Evolutionary conservation across 2,888 invertebrate species (phyloP), one percentile per base, ranked within the genome.

Genomic region (Chromoteleia sp.): DNA sequence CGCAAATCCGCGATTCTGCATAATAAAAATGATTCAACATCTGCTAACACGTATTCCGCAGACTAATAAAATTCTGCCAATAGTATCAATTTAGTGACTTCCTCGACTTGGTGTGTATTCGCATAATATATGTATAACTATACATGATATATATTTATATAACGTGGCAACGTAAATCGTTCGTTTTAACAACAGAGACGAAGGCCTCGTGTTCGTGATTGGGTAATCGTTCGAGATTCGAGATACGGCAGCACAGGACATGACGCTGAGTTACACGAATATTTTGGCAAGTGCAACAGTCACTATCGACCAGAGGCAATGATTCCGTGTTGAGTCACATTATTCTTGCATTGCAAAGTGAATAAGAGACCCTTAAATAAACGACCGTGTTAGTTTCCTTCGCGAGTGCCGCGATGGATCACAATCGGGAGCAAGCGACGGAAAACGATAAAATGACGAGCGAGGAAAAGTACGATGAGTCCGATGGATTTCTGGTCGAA

Each of bases 401-500:
- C 4, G 5, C 25, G 33, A 30, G 4, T 5, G 0, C 7, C 21
- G 19, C 29, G 29, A 59, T 67, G 67, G n/a, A 59, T 43, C 21
- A 12, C 36, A 6, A n/a, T n/a, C n/a, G 1, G 12, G 14, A 41
- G 5, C 25, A 61, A 19, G 19, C 19, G 12, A 5, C 25, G 19
- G 33, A 61, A n/a, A 48, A 14, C 48, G 33, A 54, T 15, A 36
- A 14, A 29, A 36, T 33, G 36, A 17, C 39, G 10, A 15, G 29
- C 41, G 48, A 70, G 2, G 45, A 45, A 56, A 71, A 61, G 52
- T 41, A 54, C 36, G 54, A 67, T 45, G 73, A 79, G 14, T 59
- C 58, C 15, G 68, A 80, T 43, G 80, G 48, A 58, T 87, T 87
- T 71, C 77, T 87, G 10, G 36, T 45, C 39, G 85, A 87, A 1